These are phyloP conservation scores for Lepetodrilus schrolli DNA, from an alignment of 2,888 invertebrate genomes.

Conservation along the genomic window DNA sequence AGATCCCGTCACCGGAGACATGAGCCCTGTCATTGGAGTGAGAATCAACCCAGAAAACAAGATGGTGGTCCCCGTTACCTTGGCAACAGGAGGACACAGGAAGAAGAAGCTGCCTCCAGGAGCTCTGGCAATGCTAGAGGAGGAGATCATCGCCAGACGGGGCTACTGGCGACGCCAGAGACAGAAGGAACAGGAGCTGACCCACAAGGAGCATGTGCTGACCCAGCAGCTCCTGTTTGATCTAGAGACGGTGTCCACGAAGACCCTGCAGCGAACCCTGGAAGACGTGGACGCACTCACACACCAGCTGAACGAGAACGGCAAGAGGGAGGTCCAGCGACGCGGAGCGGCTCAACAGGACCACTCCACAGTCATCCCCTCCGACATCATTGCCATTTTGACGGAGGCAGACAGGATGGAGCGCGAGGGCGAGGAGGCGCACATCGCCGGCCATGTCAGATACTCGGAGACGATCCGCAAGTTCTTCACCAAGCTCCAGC, in stretches of 20 bases:
- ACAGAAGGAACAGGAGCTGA: slow-evolving; percentile 65
- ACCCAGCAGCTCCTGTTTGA: slow-evolving; percentile 59
- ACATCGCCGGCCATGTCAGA: slow-evolving; percentile 62
- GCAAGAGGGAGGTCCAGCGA: slow-evolving; percentile 67
- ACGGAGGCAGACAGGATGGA: slow-evolving; percentile 64
- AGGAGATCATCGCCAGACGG: slow-evolving; percentile 67
- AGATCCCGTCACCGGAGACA: slow-evolving; percentile 69
- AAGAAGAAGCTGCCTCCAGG: slow-evolving; percentile 70
- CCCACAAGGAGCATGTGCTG: slow-evolving; percentile 59
- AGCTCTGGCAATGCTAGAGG: slow-evolving; percentile 68
- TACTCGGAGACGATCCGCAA: slow-evolving; percentile 63
- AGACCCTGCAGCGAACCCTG: slow-evolving; percentile 46
- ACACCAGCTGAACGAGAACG: slow-evolving; percentile 59
- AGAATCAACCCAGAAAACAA: slow-evolving; percentile 64
- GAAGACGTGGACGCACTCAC: slow-evolving; percentile 56
- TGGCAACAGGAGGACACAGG: slow-evolving; percentile 64
- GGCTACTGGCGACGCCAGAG: slow-evolving; percentile 71
- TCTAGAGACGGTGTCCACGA: slow-evolving; percentile 56
- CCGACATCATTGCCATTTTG: slow-evolving; percentile 67
- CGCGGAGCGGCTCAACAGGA: slow-evolving; percentile 68
- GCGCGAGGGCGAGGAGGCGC: slow-evolving; percentile 59
- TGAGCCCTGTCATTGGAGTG: slow-evolving; percentile 69
- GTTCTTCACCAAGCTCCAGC: slow-evolving; percentile 67
- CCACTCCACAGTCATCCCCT: slow-evolving; percentile 62
- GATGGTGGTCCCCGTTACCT: slow-evolving; percentile 68